phyloP scores from a whole-genome alignment of 2,888 invertebrate genomes.

The Luperina testacea region DNA sequence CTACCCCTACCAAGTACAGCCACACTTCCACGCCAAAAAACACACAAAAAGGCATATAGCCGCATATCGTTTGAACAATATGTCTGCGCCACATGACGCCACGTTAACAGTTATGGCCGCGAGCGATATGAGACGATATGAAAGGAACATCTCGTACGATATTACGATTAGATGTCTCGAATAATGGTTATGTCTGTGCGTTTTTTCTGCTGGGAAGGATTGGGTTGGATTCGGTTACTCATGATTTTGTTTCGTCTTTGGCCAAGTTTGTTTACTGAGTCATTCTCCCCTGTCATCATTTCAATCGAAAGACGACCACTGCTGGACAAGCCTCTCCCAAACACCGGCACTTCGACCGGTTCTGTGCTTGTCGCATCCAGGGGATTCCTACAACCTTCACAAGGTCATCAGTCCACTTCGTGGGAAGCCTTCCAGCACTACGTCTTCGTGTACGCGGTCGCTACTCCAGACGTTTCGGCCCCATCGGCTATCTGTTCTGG shows the following conservation, averaged over 20 bases:
- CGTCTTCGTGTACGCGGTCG: no score
- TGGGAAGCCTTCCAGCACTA: no score
- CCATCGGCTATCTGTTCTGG: no score
- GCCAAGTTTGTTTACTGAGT: neutral
- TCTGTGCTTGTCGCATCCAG: no score
- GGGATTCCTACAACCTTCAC: no score
- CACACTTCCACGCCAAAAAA: neutral
- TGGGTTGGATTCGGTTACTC: neutral
- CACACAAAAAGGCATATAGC: conserved; percentile 23
- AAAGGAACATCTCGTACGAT: conserved; percentile 23
- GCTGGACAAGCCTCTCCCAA: neutral
- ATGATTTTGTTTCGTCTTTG: neutral
- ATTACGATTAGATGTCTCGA: conserved; percentile 19
- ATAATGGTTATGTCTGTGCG: conserved; percentile 10
- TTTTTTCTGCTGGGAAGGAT: neutral
- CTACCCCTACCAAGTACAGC: neutral
- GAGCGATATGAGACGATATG: conserved; percentile 33
- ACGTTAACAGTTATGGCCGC: conserved; percentile 35
- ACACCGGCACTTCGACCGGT: no score
- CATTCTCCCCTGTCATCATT: neutral
- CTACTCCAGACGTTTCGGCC: no score
- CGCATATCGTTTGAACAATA: conserved; percentile 31
- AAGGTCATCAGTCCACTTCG: no score
- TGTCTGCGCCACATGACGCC: conserved; percentile 49
- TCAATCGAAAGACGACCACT: neutral